These are phyloP conservation scores for Chaetorhynchus papuensis DNA, from an alignment of 2,113 vertebrate genomes.

Conservation along the genomic window DNA sequence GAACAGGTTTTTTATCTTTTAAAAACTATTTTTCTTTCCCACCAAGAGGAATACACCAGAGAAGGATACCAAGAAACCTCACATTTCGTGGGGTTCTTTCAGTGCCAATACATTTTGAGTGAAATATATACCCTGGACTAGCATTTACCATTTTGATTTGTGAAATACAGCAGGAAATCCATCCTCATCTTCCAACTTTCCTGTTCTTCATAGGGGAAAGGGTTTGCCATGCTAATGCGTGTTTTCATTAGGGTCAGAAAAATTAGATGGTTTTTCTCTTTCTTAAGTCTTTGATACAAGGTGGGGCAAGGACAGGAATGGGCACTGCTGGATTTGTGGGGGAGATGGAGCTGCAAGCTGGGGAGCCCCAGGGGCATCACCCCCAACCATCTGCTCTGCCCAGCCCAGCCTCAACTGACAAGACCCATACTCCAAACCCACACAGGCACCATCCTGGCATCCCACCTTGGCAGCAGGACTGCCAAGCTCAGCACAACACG, in stretches of 20 bases:
- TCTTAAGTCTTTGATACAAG: neutral
- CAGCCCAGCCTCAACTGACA: neutral
- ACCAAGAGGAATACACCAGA: slow-evolving; percentile 33
- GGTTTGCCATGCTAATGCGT: neutral
- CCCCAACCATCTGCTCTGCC: accelerated
- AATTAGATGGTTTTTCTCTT: neutral
- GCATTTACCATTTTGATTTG: neutral
- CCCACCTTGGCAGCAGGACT: neutral
- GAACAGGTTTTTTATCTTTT: slow-evolving; percentile 73
- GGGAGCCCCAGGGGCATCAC: neutral
- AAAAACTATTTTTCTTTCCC: slow-evolving; percentile 74
- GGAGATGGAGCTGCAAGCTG: neutral
- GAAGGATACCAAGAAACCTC: neutral
- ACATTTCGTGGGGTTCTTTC: neutral
- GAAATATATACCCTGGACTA: neutral
- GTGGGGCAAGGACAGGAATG: neutral
- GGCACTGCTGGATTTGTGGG: neutral
- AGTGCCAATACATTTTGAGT: neutral
- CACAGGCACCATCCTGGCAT: neutral
- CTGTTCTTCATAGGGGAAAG: neutral
- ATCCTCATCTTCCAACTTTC: neutral
- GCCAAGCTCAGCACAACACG: neutral
- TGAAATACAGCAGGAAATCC: neutral
- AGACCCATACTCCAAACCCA: neutral
- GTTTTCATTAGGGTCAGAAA: neutral